Base-by-base conservation (phyloP, 2,113 vertebrate genomes). In the Clupea harengus region DNA sequence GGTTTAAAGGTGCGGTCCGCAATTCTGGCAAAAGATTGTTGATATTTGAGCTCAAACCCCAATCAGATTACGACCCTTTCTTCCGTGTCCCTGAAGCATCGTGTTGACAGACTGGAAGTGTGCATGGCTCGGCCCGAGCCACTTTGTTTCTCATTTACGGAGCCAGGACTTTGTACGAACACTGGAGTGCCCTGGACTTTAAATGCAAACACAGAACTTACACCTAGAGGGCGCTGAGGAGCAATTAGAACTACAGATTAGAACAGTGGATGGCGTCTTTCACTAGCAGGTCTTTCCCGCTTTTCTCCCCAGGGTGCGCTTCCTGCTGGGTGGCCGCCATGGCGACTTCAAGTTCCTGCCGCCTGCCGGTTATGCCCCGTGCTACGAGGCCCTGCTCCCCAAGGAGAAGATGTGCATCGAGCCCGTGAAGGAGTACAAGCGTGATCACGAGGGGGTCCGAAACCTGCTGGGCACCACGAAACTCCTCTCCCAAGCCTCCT, bases 311-410 rank as follows among this genome's bases (percentile, higher is more conserved):
- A 99, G 98, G 93, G 96, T 96, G 22, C 98, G 98, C 88, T 99
- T 98, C 92, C 93, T 99, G 89, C 89, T 99, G 93, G 98, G 98
- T 67, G 98, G 98, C 84, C 97, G 97, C 82, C 98, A 99, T 11
- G 98, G 98, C 85, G 98, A 99, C 89, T 99, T 99, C 91, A 99
- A 99, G 92, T 99, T 99, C 92, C 92, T 99, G 83, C 98, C 98
- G 78, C 98, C 98, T 1, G 94, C 96, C 64, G 96, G 98, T 83
- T 99, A 99, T 92, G 97, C 96, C 54, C 97, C 98, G n/a, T 99
- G 97, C 91, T 99, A 96, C 0, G 98, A 99, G 93, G 98, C 98
- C 0, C 93, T 99, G 89, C 94, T 99, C 89, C 97, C 98, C 47
- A 99, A 99, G 92, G 98, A 99, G 93, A 99, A 97, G 92, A 97